Evolutionary conservation across 2,113 vertebrate genomes (phyloP), one percentile per base, ranked within the genome.

Genomic region (Climacteris rufus): DNA sequence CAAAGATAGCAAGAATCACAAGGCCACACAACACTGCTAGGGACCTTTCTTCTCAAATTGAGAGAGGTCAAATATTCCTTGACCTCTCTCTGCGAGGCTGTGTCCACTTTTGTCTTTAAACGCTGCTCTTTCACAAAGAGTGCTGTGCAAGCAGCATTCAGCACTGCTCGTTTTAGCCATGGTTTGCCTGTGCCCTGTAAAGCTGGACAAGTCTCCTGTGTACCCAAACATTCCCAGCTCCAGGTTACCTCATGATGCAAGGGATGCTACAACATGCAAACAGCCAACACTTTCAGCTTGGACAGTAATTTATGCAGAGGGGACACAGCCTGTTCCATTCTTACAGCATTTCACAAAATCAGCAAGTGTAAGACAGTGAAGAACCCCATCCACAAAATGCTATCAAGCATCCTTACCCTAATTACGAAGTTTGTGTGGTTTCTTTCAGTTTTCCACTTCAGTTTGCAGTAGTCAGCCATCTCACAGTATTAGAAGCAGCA

Each of bases 381-480:
- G 31, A 94, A 44, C 4, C 7, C 17, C 53, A 77, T 8, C 28
- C 50, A 52, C 49, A 80, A 83, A 72, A 39, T 13, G 22, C 13
- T 40, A 3, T 27, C 22, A 76, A 54, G 5, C 8, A 50, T 21
- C 13, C 18, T 72, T 59, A 50, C 28, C 16, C 60, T 50, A 80
- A 80, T 59, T 49, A 76, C 0, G 0, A 81, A 3, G 15, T 31
- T 45, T 45, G 39, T 18, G 42, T 19, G 5, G 17, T 5, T 52
- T 63, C 49, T 87, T 42, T 25, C 49, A 31, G 10, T 33, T 71
- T 83, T 50, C 8, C 47, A 45, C 40, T 54, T 54, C 49, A 50
- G 24, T 68, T 45, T 91, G 44, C 20, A 89, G 44, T 15, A 54
- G 40, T 30, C 24, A 69, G 39, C 39, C 44, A 54, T 19, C 37